A percentile compares a stretch with the other conserved stretches of the same genome.
phyloP scores from a whole-genome alignment of 1,140 invertebrate species.

The Brachionus asplanchnoidis region DNA sequence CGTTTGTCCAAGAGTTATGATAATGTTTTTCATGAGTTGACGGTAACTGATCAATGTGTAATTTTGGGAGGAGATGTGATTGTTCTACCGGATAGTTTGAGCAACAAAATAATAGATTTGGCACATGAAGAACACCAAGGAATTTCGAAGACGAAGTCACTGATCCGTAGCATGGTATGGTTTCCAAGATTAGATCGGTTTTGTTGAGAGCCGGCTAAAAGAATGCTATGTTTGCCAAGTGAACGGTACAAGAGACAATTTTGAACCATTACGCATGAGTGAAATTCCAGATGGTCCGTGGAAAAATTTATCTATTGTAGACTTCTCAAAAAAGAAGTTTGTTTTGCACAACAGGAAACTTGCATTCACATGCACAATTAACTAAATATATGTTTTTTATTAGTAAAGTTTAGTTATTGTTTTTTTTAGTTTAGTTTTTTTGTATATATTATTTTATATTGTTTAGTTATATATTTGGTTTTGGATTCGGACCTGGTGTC shows the following conservation, averaged over 20 bases:
- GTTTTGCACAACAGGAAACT: no score
- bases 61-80: conserved; percentile 42
- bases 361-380: no score
- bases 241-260: conserved; percentile 41
- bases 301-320: conserved; percentile 45
- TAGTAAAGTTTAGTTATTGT: no score
- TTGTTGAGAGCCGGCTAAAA: conserved; percentile 41
- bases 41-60: neutral
- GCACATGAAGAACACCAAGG: conserved; percentile 44
- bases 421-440: no score
- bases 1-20: neutral
- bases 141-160: conserved; percentile 44
- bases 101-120: conserved; percentile 41
- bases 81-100: conserved; percentile 43
- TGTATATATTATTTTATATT: no score
- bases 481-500: no score
- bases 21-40: neutral
- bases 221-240: conserved; percentile 44
- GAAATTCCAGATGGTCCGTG: conserved; percentile 44
- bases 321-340: no score
- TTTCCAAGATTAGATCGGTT: conserved; percentile 43
- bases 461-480: no score
- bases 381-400: no score
- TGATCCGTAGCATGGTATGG: conserved; percentile 44
- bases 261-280: conserved; percentile 45